Conservation (phyloP, 2,797 vertebrate species). For the Lithobates sylvaticus region DNA sequence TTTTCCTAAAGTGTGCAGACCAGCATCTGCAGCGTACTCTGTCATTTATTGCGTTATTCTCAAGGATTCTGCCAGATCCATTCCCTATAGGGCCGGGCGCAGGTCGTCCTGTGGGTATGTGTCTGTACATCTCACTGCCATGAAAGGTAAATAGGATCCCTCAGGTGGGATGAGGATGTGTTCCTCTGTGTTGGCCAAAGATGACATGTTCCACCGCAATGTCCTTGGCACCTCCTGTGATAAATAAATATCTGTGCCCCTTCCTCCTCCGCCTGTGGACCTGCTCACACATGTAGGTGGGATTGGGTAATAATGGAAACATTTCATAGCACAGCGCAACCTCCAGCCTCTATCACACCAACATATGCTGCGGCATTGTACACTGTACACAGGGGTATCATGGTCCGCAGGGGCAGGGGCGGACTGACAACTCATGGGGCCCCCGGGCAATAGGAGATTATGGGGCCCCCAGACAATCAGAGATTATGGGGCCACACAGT, state of each 20-base stretch:
- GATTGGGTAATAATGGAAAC: background rate
- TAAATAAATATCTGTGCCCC: background rate
- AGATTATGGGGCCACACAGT: too few relatives aligned
- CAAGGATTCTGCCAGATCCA: background rate
- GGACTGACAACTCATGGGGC: too few relatives aligned
- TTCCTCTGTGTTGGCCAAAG: background rate
- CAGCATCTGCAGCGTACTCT: too few relatives aligned
- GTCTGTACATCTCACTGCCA: conserved; percentile 4
- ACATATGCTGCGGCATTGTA: background rate
- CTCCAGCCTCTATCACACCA: background rate
- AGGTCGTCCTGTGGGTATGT: background rate
- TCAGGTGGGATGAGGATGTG: background rate
- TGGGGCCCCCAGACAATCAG: too few relatives aligned
- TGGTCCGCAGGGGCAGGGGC: too few relatives aligned
- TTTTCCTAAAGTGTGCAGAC: too few relatives aligned
- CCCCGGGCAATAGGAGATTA: too few relatives aligned
- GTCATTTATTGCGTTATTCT: too few relatives aligned
- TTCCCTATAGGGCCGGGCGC: background rate
- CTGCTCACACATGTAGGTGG: background rate
- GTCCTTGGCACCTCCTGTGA: conserved; percentile 1
- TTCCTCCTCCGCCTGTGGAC: background rate
- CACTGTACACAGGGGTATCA: background rate
- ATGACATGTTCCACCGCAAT: background rate
- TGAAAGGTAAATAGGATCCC: conserved; percentile 9
- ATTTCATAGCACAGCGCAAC: background rate